Conservation (phyloP, 2,113 vertebrate species). For the Anoplopoma fimbria region DNA sequence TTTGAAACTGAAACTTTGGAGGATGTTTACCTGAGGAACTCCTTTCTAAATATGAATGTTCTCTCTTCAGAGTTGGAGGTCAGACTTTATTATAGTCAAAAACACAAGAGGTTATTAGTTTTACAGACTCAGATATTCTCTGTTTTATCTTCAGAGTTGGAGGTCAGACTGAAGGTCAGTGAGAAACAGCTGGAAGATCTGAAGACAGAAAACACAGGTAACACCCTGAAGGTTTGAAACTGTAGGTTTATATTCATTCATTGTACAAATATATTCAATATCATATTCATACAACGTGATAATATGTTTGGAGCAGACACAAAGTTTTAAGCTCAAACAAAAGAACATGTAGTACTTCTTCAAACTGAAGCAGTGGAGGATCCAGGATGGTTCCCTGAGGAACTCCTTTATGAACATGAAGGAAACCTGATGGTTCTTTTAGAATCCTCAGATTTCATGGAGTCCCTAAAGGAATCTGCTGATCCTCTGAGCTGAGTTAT, state of each 20-base stretch:
- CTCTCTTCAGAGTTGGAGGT: too few relatives aligned
- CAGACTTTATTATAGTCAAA: too few relatives aligned
- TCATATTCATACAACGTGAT: too few relatives aligned
- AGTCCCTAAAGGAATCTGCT: not conserved
- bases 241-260: too few relatives aligned
- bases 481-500: too few relatives aligned
- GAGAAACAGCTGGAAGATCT: constrained; percentile 43
- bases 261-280: too few relatives aligned
- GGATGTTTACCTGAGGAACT: not conserved
- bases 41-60: not conserved
- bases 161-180: constrained; percentile 8
- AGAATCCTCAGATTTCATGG: too few relatives aligned
- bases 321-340: not conserved
- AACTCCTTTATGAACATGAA: not conserved
- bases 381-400: not conserved
- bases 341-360: not conserved
- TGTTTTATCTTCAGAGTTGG: not conserved
- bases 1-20: not conserved
- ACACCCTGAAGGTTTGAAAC: not conserved
- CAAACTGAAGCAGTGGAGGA: not conserved
- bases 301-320: too few relatives aligned
- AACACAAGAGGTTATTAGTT: too few relatives aligned
- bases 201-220: constrained; percentile 21
- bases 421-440: not conserved
- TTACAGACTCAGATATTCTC: too few relatives aligned